Percentiles rank a stretch among this genome's conserved stretches.
phyloP scores from a whole-genome alignment of 2,113 vertebrate species.

The Mellivora capensis region DNA sequence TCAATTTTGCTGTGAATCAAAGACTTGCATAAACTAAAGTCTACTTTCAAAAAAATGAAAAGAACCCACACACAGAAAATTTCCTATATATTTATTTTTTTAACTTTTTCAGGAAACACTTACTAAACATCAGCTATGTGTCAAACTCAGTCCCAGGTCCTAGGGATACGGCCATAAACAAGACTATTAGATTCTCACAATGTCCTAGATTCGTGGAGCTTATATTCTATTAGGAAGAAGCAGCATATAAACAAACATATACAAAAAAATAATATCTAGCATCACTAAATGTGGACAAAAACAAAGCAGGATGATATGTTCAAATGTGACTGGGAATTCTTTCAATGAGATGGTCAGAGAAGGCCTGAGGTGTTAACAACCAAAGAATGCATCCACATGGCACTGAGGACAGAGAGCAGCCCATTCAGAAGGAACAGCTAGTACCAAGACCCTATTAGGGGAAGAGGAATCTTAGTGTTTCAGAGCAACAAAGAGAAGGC shows the following conservation, averaged over 20 bases:
- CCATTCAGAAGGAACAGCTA: background rate
- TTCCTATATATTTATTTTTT: background rate
- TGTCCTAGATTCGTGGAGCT: background rate
- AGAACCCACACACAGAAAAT: background rate
- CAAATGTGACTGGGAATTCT: background rate
- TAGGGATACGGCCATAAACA: background rate
- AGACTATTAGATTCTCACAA: background rate
- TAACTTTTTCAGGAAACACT: conserved; percentile 1
- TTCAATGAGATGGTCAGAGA: background rate
- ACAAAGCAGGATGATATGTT: background rate
- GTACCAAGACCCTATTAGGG: background rate
- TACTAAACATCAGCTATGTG: background rate
- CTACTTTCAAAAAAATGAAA: background rate
- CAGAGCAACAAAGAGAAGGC: background rate
- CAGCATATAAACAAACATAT: background rate
- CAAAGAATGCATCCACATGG: background rate
- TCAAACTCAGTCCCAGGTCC: background rate
- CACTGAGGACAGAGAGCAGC: background rate
- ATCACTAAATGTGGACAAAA: background rate
- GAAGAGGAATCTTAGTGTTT: background rate
- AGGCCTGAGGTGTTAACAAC: background rate
- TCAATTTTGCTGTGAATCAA: conserved; percentile 7
- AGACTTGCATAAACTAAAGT: background rate
- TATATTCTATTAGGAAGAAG: background rate
- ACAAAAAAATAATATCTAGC: background rate